Evolutionary conservation across 2,113 vertebrate species (phyloP), one percentile per base, ranked within the genome.

Genomic region (Zeus faber): DNA sequence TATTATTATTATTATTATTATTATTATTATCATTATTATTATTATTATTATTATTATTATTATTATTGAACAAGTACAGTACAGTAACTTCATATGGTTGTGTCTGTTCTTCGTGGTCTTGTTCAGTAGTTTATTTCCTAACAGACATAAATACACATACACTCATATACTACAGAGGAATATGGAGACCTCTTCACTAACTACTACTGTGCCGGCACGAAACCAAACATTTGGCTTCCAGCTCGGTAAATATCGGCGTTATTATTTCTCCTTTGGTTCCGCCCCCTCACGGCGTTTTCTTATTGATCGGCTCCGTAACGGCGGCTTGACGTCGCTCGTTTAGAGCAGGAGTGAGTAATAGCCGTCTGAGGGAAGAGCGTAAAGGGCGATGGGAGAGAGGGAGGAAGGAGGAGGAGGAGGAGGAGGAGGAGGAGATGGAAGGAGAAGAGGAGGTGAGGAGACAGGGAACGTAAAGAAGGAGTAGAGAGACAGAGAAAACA

Each of bases 391-490:
- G 37, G 1, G 3, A 17, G 6, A 6, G 47, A 77, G 64, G 74
- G 73, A 59, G 35, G 47, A 70, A 52, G 51, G 45, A 18, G 56
- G 35, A 46, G 63, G 46, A 66, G 50, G 25, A 35, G 40, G 25
- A 35, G 6, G 9, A 33, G 40, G 14, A 23, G 22, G 14, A 62
- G 16, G 26, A 26, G 43, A 29, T 17, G 13, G 83, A 51, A 75
- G 84, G 79, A 84, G 90, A 89, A 87, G 77, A 76, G 87, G 35
- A 20, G 31, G 51, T n/a, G n/a, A 37, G 57, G 45, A 46, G 44
- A 70, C 44, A 68, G 49, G 55, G 46, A 49, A 84, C 88, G 85
- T 81, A 70, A 89, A 88, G 82, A 87, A 83, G 80, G 86, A 85
- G 85, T 88, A 79, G 80, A 21, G 35, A n/a, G 16, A 45, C 17